These are phyloP conservation scores for Clytia hemisphaerica DNA, from an alignment of 30 jellyfish, hydroid and myxozoan species.

Conservation along the genomic window DNA sequence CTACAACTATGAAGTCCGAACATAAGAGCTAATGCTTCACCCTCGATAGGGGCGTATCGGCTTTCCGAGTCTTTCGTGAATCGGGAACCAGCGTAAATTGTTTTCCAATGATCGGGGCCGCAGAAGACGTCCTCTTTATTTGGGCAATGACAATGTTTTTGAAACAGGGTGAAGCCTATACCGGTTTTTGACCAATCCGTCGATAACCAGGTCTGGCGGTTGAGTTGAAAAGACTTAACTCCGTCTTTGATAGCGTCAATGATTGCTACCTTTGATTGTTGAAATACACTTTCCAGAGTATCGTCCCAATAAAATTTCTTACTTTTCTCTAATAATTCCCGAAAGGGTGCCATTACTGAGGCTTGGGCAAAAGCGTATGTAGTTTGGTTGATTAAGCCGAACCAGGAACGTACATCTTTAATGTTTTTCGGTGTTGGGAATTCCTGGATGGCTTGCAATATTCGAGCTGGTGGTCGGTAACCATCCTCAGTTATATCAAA, in stretches of 20 bases:
- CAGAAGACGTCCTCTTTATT: neutral
- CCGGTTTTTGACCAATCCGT: constrained; percentile 7
- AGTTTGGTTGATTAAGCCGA: constrained; percentile 17
- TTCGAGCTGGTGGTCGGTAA: neutral
- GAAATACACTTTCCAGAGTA: constrained; percentile 6
- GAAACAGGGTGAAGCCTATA: constrained; percentile 1
- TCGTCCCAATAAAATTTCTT: constrained; percentile 23
- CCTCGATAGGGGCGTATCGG: constrained; percentile 17
- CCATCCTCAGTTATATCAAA: neutral
- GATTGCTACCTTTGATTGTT: neutral
- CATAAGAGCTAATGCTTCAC: constrained; percentile 17
- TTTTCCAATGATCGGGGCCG: constrained; percentile 2
- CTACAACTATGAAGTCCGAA: constrained; percentile 6
- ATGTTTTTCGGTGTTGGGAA: constrained; percentile 28
- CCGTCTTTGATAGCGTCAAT: neutral
- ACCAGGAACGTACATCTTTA: constrained; percentile 21
- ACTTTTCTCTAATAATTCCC: constrained; percentile 1
- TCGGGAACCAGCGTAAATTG: constrained; percentile 25
- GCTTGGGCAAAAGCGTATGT: constrained; percentile 26
- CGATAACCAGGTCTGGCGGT: neutral
- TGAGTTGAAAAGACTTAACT: neutral
- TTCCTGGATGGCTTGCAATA: constrained; percentile 10
- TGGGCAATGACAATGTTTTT: too few relatives aligned
- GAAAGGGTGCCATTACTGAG: constrained; percentile 23
- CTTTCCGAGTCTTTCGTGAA: constrained; percentile 6